Conservation (phyloP, 1,140 invertebrate genomes). For the Monomorium pharaonis region DNA sequence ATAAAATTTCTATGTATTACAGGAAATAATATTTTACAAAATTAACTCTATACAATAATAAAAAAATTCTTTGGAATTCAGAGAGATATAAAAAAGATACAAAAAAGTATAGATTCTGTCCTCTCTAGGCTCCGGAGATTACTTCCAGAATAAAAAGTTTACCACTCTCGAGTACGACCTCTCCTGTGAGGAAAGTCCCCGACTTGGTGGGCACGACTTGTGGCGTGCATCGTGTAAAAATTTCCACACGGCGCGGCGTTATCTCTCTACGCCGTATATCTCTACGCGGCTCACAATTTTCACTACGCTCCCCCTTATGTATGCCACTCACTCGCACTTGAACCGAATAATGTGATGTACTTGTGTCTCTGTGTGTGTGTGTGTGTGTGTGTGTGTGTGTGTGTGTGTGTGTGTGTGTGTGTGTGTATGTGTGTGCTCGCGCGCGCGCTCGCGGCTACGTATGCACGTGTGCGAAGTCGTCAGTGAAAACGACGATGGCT, state of each 20-base stretch:
- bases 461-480: not conserved
- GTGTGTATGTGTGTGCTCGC: no score
- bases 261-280: constrained; percentile 9
- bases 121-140: not conserved
- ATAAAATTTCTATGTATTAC: not conserved
- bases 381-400: not conserved
- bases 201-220: not conserved
- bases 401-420: not conserved
- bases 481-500: not conserved
- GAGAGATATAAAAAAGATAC: constrained; percentile 16
- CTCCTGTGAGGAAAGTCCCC: not conserved
- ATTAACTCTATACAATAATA: constrained; percentile 10
- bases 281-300: constrained; percentile 6
- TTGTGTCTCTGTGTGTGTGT: not conserved
- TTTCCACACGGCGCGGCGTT: constrained; percentile 6
- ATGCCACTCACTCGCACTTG: not conserved
- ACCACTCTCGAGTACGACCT: constrained; percentile 9
- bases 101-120: not conserved
- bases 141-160: not conserved
- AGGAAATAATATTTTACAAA: not conserved
- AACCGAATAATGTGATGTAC: not conserved
- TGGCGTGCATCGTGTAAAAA: constrained; percentile 32
- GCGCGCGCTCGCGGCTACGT: not conserved
- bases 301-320: not conserved
- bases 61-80: constrained; percentile 28